A percentile compares a stretch with the other conserved stretches of the same genome.
phyloP scores from a whole-genome alignment of 2,888 invertebrate genomes.

The Euzetes globulus region DNA sequence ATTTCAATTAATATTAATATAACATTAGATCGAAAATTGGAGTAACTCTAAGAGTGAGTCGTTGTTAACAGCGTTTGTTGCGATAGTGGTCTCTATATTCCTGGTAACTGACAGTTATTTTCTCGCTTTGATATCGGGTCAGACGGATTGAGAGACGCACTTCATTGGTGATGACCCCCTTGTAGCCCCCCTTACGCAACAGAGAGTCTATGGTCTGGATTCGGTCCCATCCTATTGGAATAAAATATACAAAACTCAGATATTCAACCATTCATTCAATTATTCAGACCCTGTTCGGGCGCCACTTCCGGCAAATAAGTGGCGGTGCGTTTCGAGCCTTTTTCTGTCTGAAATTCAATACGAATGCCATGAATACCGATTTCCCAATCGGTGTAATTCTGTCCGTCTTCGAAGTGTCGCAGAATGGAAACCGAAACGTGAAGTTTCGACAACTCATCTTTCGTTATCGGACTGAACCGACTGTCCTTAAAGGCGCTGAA shows the following conservation, averaged over 20 bases:
- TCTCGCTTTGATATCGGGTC: constrained; percentile 93
- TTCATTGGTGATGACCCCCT: constrained; percentile 73
- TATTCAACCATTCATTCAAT: background rate
- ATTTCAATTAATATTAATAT: background rate
- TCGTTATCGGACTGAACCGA: constrained; percentile 86
- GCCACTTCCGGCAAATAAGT: constrained; percentile 98
- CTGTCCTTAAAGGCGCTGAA: constrained; percentile 92
- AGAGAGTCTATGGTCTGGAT: constrained; percentile 96
- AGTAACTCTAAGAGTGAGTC: background rate
- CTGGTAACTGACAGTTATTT: constrained; percentile 77
- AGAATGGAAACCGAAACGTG: constrained; percentile 93
- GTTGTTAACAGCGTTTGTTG: constrained; percentile 28
- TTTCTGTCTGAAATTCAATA: constrained; percentile 92
- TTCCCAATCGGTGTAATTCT: constrained; percentile 94
- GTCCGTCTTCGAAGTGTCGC: constrained; percentile 90
- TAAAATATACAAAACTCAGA: constrained; percentile 43
- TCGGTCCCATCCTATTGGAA: constrained; percentile 87
- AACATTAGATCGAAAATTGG: background rate
- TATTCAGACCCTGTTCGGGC: constrained; percentile 76
- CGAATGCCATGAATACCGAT: constrained; percentile 89
- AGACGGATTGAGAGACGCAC: constrained; percentile 80
- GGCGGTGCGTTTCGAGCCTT: constrained; percentile 83
- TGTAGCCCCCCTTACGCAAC: constrained; percentile 92
- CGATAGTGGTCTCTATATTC: constrained; percentile 54
- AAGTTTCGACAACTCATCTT: constrained; percentile 84